These are phyloP conservation scores for Octopus bimaculoides DNA, from an alignment of 1,140 invertebrate species.

Conservation along the genomic window DNA sequence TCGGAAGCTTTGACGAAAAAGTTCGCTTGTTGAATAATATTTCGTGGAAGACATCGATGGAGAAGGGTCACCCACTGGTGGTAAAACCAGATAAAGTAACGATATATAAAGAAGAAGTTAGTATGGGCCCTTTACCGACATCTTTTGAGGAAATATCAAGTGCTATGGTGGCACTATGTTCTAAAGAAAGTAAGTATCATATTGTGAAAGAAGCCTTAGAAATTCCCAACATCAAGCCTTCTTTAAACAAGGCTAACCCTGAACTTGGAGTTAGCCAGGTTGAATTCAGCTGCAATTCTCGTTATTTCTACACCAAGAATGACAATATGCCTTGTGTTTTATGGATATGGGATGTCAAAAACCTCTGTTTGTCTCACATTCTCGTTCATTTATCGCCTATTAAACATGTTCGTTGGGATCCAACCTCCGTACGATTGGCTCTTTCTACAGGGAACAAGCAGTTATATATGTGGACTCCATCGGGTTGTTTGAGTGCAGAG, in stretches of 20 bases:
- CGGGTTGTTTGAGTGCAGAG: constrained; percentile 53
- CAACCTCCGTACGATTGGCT: constrained; percentile 46
- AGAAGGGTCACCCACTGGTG: constrained; percentile 37
- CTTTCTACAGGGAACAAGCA: constrained; percentile 55
- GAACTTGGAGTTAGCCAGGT: constrained; percentile 51
- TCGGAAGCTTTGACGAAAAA: constrained; percentile 60
- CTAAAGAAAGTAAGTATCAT: constrained; percentile 40
- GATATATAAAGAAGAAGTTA: constrained; percentile 46
- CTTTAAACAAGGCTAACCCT: constrained; percentile 54
- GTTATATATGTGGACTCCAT: constrained; percentile 58
- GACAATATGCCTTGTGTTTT: constrained; percentile 56
- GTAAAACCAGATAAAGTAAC: constrained; percentile 39
- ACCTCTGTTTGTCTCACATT: not conserved
- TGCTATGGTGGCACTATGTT: constrained; percentile 38
- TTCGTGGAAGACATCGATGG: constrained; percentile 55
- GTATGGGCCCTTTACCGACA: constrained; percentile 29
- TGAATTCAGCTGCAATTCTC: constrained; percentile 53
- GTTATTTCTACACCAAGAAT: constrained; percentile 56
- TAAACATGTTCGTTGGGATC: constrained; percentile 52
- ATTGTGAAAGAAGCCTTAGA: constrained; percentile 27
- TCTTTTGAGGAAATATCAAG: constrained; percentile 27
- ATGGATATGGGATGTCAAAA: constrained; percentile 55
- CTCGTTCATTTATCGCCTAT: constrained; percentile 7
- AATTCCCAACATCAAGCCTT: constrained; percentile 50
- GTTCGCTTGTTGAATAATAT: constrained; percentile 57